These are phyloP conservation scores for Podarcis lilfordi DNA, from an alignment of 2,797 vertebrate species.

Conservation along the genomic window DNA sequence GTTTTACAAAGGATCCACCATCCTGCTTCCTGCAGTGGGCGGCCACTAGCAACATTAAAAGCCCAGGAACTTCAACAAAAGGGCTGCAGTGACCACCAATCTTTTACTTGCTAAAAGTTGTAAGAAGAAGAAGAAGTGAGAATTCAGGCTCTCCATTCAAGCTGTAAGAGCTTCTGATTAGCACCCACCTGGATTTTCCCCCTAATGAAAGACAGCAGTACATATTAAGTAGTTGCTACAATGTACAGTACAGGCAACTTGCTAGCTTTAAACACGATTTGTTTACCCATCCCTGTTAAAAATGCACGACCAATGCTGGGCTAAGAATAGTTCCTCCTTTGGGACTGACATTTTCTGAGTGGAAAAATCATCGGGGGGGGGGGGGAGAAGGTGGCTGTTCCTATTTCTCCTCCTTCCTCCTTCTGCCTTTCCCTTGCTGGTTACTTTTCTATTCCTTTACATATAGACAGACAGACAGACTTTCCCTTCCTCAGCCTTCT, in stretches of 20 bases:
- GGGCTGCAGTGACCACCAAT: slow-evolving; percentile 7
- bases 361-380: slow-evolving; percentile 70
- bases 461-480: slow-evolving; percentile 60
- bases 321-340: slow-evolving; percentile 80
- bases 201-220: slow-evolving; percentile 73
- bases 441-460: slow-evolving; percentile 56
- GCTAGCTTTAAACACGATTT: slow-evolving; percentile 71
- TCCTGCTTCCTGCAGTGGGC: too few species aligned
- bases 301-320: slow-evolving; percentile 77
- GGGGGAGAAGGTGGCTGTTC: slow-evolving; percentile 59
- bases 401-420: slow-evolving; percentile 33
- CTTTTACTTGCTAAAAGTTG: slow-evolving; percentile 54
- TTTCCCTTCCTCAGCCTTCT: slow-evolving; percentile 53
- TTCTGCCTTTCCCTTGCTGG: not conserved
- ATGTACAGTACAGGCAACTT: slow-evolving; percentile 62
- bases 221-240: slow-evolving; percentile 61
- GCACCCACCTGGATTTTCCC: slow-evolving; percentile 52
- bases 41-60: not conserved
- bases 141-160: slow-evolving; percentile 51
- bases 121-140: slow-evolving; percentile 35
- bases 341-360: slow-evolving; percentile 79
- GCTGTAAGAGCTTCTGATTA: slow-evolving; percentile 61
- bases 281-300: slow-evolving; percentile 72
- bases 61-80: not conserved
- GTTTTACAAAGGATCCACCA: not conserved